Evolutionary conservation across 2,113 vertebrate genomes (phyloP), one percentile per base, ranked within the genome.

Genomic region (Eurypyga helias): DNA sequence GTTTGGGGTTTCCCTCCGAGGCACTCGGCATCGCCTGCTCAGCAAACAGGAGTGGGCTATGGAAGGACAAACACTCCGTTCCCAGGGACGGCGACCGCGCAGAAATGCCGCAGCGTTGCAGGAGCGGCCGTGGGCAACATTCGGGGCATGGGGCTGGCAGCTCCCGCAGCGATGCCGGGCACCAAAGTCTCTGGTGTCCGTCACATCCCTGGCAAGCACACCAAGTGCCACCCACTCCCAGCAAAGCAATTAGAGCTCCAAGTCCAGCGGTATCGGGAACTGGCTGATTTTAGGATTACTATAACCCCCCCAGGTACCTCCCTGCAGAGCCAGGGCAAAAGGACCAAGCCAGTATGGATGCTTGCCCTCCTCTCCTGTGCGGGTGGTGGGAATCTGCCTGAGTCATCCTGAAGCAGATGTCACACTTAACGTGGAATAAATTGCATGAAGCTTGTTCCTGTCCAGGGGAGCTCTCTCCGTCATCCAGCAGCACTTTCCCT

Each of bases 341-440:
- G 48, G 19, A 38, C 2, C 0, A 13, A 48, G 67, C 36, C 6
- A 1, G 11, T 5, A 3, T 0, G 36, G 60, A 33, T 13, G 15
- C 52, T 55, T 11, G 1, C 23, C 70, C 58, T 75, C 18, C 31
- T 31, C 52, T 52, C 52, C 78, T 38, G 23, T 3, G 13, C 2
- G 9, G 51, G 38, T 2, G 12, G 51, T 89, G 83, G 77, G 93
- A 96, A 87, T 48, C 3, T 0, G 29, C 84, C 66, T 73, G 96
- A 93, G 61, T 96, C 96, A 96, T 64, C 78, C 67, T 25, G 0
- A 73, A 83, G 62, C 96, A 93, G 82, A 95, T 46, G 87, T 45
- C 54, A 31, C 19, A 1, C 43, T 78, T 43, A 29, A 58, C 23
- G 85, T 57, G 84, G 93, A 87, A 96, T 87, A 43, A 89, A 91